These are phyloP conservation scores for Gorsachius magnificus DNA, from an alignment of 2,797 vertebrate genomes.

Conservation along the genomic window DNA sequence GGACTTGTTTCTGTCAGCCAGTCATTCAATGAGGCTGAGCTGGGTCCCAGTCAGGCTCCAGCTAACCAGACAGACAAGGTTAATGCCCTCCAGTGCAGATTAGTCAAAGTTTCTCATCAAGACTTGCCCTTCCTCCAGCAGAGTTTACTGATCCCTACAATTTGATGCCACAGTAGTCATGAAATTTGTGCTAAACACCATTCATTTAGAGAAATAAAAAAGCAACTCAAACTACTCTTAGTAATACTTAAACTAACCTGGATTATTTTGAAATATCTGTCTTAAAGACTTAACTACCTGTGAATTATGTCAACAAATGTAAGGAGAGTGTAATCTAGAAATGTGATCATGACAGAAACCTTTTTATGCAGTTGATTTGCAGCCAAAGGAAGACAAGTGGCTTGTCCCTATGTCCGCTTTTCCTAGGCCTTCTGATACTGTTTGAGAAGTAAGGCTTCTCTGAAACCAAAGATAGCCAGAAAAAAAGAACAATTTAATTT, in stretches of 20 bases:
- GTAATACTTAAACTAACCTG: not conserved
- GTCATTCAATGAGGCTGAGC: not conserved
- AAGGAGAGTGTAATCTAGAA: not conserved
- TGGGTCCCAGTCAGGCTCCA: not conserved
- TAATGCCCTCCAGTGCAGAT: not conserved
- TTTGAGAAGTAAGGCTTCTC: not conserved
- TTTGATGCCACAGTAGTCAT: not conserved
- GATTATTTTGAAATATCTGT: not conserved
- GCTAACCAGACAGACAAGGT: not conserved
- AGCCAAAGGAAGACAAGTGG: not conserved
- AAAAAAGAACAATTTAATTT: constrained; percentile 9
- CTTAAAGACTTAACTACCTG: not conserved
- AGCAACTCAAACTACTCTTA: not conserved
- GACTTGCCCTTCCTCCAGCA: not conserved
- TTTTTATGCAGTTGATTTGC: not conserved
- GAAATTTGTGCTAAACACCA: not conserved
- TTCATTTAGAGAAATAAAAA: not conserved
- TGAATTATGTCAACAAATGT: not conserved
- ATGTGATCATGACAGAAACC: not conserved
- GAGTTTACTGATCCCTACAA: not conserved
- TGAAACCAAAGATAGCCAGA: not conserved
- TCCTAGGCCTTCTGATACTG: not conserved
- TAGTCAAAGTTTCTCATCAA: not conserved
- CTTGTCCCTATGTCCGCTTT: not conserved
- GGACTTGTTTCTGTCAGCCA: not conserved